Evolutionary conservation across 2,888 invertebrate genomes (phyloP), one percentile per base, ranked within the genome.

Genomic region (Folsomia manolachei): DNA sequence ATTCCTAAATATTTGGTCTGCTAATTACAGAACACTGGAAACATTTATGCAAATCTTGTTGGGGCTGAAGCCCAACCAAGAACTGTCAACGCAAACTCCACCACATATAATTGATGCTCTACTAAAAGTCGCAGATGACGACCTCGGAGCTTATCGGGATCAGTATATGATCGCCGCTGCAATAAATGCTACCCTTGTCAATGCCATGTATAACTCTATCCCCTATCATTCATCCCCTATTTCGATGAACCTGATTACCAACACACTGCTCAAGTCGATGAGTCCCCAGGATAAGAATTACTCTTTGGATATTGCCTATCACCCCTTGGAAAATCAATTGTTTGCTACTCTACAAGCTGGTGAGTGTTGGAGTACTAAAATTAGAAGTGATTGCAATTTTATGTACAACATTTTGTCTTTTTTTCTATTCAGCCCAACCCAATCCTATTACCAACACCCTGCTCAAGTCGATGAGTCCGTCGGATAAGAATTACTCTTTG

Each of bases 251-350:
- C 70, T 74, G 75, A 77, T 68, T 78, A 80, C 70, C 75, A 78
- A 74, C 80, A 71, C 78, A 73, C 71, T 80, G 64, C 75, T 73
- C 76, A 71, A 83, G 82, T 63, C 78, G 7, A 78, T 81, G 80
- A 64, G 26, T n/a, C 21, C 27, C 14, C 0, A 26, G 2, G 63
- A 70, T 14, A 60, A 27, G 23, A 64, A 73, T 21, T 72, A 72
- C 26, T 66, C 62, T 0, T 21, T 79, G 27, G 72, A 72, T n/a
- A 72, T 77, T 1, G 71, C 74, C 19, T 75, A 73, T 39, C 79
- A 78, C 68, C 78, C 77, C 1, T 63, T 79, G 65, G 72, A 75
- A 51, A 75, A 72, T 65, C 63, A 74, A 1, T 51, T 79, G 1
- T 75, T 75, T 70, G 72, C 75, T 19, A 71, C 76, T 24, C 70